These are phyloP conservation scores for Ciona savignyi DNA, from an alignment of 23 tunicate species.

Conservation along the genomic window DNA sequence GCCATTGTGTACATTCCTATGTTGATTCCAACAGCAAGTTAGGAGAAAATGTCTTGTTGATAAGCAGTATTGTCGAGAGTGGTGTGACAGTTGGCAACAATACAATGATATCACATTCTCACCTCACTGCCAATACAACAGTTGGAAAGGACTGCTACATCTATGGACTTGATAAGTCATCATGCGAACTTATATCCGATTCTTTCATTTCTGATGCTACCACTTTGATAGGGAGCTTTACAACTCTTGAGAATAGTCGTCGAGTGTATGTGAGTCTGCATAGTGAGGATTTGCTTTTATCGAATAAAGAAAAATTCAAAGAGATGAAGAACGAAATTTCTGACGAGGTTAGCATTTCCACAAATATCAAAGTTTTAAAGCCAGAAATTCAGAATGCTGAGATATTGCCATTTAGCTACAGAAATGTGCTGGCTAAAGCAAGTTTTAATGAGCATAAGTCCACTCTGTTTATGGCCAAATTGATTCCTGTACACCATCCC, in stretches of 20 bases:
- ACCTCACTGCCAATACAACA: slow-evolving; percentile 25
- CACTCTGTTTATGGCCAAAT: slow-evolving; percentile 54
- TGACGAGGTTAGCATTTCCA: neutral
- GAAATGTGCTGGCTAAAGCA: slow-evolving; percentile 12
- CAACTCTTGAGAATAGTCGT: neutral
- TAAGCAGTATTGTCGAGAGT: slow-evolving; percentile 44
- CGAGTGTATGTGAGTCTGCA: slow-evolving; percentile 29
- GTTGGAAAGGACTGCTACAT: slow-evolving; percentile 54
- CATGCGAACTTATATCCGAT: slow-evolving; percentile 3
- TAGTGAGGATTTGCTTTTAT: neutral
- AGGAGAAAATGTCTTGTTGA: slow-evolving; percentile 25
- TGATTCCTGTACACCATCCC: slow-evolving; percentile 52
- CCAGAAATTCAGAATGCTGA: neutral
- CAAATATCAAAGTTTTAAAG: neutral
- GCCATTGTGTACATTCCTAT: slow-evolving; percentile 13
- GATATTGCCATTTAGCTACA: slow-evolving; percentile 16
- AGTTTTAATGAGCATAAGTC: neutral
- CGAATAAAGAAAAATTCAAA: neutral
- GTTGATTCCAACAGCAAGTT: slow-evolving; percentile 11
- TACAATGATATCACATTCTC: slow-evolving; percentile 38
- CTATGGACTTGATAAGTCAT: slow-evolving; percentile 54
- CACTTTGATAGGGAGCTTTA: slow-evolving; percentile 33
- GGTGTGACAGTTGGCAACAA: slow-evolving; percentile 33
- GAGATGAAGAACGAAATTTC: neutral
- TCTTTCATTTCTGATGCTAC: slow-evolving; percentile 24